Evolutionary conservation across 1,140 invertebrate species (phyloP).

Genomic region (Oscheius sp.): DNA sequence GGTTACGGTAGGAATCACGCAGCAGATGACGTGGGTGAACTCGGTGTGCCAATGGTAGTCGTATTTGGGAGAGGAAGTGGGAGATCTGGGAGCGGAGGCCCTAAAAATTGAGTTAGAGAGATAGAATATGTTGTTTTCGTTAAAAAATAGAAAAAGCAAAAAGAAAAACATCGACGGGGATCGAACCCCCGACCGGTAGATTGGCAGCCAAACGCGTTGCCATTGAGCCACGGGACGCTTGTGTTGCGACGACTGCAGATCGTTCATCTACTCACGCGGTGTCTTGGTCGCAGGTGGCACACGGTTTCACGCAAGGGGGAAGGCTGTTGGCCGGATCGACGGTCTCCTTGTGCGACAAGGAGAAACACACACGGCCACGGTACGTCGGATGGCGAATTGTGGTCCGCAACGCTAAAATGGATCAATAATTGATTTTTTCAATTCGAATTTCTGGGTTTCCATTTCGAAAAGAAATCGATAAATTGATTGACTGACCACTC

Average conservation of each 20-base stretch:
- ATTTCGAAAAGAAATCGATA: neutral
- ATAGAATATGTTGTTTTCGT: neutral
- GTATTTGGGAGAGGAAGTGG: constrained; percentile 27
- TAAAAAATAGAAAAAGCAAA: too few relatives aligned
- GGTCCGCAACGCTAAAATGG: constrained; percentile 48
- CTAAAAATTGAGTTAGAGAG: neutral
- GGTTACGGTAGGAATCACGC: constrained; percentile 44
- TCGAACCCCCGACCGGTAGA: too few relatives aligned
- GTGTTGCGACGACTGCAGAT: neutral
- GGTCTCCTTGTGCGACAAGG: constrained; percentile 42
- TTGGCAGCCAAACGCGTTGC: too few relatives aligned
- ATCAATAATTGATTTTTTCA: neutral
- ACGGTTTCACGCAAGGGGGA: constrained; percentile 49
- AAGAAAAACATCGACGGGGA: too few relatives aligned
- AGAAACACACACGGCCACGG: constrained; percentile 52
- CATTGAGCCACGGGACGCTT: too few relatives aligned
- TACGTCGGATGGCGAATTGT: constrained; percentile 58
- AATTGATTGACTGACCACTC: constrained; percentile 66
- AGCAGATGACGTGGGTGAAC: constrained; percentile 58
- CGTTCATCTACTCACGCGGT: neutral
- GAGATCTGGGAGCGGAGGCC: neutral
- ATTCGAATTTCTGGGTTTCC: neutral
- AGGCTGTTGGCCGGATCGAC: constrained; percentile 38
- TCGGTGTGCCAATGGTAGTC: constrained; percentile 58
- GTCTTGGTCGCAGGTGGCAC: constrained; percentile 42